Evolutionary conservation across 1,140 invertebrate genomes (phyloP), one percentile per base, ranked within the genome.

Genomic region (Meloidogyne exigua): DNA sequence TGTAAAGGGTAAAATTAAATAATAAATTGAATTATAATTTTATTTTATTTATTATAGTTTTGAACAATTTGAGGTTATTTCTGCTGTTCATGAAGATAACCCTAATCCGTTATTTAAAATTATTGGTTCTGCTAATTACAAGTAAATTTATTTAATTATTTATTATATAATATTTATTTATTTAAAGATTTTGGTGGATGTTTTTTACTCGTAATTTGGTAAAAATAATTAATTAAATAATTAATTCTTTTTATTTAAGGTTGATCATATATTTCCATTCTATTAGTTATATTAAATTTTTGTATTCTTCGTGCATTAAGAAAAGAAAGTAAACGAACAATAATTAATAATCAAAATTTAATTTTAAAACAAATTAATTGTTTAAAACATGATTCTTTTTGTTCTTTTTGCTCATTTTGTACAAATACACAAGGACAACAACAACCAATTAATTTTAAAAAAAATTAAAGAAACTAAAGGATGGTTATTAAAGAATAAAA

Each of bases 181-280:
- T 68, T 70, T 83, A 63, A 26, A 84, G 80, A 13, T 87, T 85
- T 62, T 85, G 80, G 80, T 86, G 81, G 81, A 85, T 85, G 85
- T 85, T 85, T 66, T 62, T 86, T 12, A 74, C 81, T 10, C 39
- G 84, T 36, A 85, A 85, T 71, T 23, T 82, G 21, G 64, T 85
- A 72, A 49, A 32, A 57, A n/a, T 57, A 57, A n/a, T 57, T 57
- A n/a, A n/a, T 5, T n/a, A n/a, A n/a, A n/a, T n/a, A 57, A n/a
- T 32, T 82, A 85, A n/a, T n/a, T 66, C 23, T 82, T 32, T 71
- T 9, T 11, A 28, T 21, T 66, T 66, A 26, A 66, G 25, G 25
- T 32, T 66, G 25, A 66, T n/a, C 65, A 66, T n/a, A 26, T 66
- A 28, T 66, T 26, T 13, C 28, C 25, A 26, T 66, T 66, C 7